phyloP scores from a whole-genome alignment of 2,888 invertebrate species.

The Drosophila peninsularis region DNA sequence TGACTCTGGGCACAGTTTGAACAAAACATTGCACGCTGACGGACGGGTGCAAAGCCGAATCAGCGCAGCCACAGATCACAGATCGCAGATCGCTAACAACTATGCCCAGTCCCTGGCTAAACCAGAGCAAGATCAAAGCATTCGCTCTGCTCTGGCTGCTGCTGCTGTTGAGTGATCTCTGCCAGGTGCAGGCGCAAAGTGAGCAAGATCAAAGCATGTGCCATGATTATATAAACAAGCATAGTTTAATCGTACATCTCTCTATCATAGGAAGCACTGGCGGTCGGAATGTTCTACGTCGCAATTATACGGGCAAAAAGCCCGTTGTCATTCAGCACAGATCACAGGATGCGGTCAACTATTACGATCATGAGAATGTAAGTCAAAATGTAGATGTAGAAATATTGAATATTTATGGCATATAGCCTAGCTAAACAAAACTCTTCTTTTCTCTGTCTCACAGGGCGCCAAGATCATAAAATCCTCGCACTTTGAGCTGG shows the following conservation, averaged over 20 bases:
- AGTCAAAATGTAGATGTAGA: conserved; percentile 12
- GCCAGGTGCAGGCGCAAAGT: conserved; percentile 68
- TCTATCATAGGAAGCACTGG: conserved; percentile 79
- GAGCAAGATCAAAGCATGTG: conserved; percentile 20
- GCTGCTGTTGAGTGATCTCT: conserved; percentile 50
- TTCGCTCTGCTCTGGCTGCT: conserved; percentile 53
- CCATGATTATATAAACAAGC: background rate
- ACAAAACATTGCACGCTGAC: conserved; percentile 61
- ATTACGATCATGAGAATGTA: conserved; percentile 95
- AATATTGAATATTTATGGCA: no score
- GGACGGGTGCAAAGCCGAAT: conserved; percentile 36
- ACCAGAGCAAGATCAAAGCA: conserved; percentile 47
- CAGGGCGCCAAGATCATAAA: conserved; percentile 96
- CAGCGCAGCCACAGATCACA: conserved; percentile 15
- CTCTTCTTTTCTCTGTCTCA: background rate
- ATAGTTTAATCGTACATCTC: background rate
- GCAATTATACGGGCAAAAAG: conserved; percentile 84
- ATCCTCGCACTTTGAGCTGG: conserved; percentile 96
- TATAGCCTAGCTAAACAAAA: background rate
- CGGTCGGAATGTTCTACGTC: conserved; percentile 82
- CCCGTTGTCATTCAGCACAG: conserved; percentile 88
- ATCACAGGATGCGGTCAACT: conserved; percentile 94
- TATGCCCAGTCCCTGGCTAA: conserved; percentile 50
- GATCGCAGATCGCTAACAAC: conserved; percentile 10
- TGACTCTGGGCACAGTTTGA: conserved; percentile 50